A percentile compares a stretch with the other conserved stretches of the same genome.
These are phyloP conservation scores for Campoletis sonorensis DNA, from an alignment of 1,140 invertebrate genomes.

Conservation along the genomic window DNA sequence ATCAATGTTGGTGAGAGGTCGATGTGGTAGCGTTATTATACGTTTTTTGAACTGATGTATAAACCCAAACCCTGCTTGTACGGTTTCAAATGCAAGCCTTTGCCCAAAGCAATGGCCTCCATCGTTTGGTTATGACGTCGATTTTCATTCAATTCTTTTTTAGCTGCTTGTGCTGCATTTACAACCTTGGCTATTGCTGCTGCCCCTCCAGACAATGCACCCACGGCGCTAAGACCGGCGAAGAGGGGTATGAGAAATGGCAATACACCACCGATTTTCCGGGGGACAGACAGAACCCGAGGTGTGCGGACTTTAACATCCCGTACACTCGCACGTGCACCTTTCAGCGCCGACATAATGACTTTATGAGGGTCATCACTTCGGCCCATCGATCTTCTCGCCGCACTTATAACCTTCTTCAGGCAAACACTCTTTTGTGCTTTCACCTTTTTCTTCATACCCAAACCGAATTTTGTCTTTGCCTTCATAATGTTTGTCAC, in stretches of 20 bases:
- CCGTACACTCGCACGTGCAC: no score
- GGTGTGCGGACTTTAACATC: conserved; percentile 47
- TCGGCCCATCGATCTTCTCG: background rate
- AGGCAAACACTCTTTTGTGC: background rate
- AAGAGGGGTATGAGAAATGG: conserved; percentile 60
- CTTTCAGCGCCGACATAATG: background rate
- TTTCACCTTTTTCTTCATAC: background rate
- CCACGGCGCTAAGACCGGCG: conserved; percentile 57
- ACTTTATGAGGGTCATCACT: background rate
- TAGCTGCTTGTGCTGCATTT: conserved; percentile 56
- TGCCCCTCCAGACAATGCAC: conserved; percentile 62
- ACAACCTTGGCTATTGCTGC: conserved; percentile 50
- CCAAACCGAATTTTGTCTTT: background rate
- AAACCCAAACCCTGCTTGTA: no score
- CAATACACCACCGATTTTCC: conserved; percentile 65
- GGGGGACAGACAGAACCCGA: conserved; percentile 57
- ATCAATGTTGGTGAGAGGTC: conserved; percentile 59
- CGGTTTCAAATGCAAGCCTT: no score
- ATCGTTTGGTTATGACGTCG: no score
- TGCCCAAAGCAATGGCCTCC: no score
- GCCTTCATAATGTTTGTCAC: conserved; percentile 8
- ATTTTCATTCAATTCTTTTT: conserved; percentile 59
- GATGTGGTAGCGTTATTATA: conserved; percentile 55
- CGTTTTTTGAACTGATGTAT: conserved; percentile 42
- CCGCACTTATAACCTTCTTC: background rate